Base-by-base conservation (phyloP, 2,888 invertebrate species). In the Xylota segnis region DNA sequence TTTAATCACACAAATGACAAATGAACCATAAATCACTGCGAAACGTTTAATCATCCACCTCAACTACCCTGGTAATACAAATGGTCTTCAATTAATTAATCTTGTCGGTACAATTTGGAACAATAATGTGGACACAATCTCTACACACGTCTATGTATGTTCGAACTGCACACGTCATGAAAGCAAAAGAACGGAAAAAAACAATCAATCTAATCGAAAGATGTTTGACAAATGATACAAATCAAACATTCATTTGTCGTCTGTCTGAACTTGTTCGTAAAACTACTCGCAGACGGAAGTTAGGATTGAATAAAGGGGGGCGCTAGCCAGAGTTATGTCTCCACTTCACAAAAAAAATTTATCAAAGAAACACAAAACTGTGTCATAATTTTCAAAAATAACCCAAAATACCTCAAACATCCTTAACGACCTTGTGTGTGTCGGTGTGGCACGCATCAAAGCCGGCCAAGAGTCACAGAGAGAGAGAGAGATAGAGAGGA, bases 181-280 rank as follows among this genome's bases (percentile, higher is more conserved):
- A n/a, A 27, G 12, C 1, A 2, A 1, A n/a, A 59, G 27, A n/a
- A n/a, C n/a, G n/a, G n/a, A 2, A 5, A 59, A 59, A 12, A 40
- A 32, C 16, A 50, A 14, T 34, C 23, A 5, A 37, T 10, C 34
- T 7, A 47, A 50, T 10, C 34, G n/a, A 47, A 50, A 29, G 14
- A 40, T 18, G 7, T 74, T 61, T 74, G 72, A 74, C 61, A 74
- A 74, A 74, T 74, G 61, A 34, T 29, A 40, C 61, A 50, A 52
- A 61, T 72, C 72, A 40, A 58, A 58, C 40, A 27, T 40, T 14
- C 14, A 23, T 71, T 59, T 50, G 58, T n/a, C 47, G 50, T 23
- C 18, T 18, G 7, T 16, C 27, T 37, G 37, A 52, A 66, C 2
- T n/a, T 68, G 52, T 65, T 40, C n/a, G 52, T 54, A 50, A 37